These are phyloP conservation scores for Syngnathus floridae DNA, from an alignment of 2,113 vertebrate genomes.

Conservation along the genomic window DNA sequence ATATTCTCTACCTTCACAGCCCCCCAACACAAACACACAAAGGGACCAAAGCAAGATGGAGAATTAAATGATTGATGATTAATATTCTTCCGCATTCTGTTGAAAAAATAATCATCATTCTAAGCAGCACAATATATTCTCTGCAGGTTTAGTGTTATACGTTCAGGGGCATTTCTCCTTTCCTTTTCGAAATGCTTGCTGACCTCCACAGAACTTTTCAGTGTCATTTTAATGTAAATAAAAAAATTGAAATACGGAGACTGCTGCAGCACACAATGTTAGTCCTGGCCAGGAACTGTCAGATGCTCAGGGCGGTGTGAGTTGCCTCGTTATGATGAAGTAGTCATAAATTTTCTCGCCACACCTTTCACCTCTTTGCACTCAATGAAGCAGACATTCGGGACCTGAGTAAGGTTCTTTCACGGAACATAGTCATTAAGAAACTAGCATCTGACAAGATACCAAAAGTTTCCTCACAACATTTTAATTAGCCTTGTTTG, in stretches of 20 bases:
- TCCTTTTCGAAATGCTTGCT: neutral
- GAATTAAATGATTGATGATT: neutral
- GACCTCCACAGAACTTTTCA: neutral
- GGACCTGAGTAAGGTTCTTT: neutral
- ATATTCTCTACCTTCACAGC: conserved; percentile 66
- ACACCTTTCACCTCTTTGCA: no score
- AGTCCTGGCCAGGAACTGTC: neutral
- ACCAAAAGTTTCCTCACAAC: conserved; percentile 3
- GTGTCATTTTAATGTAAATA: neutral
- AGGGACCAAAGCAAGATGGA: conserved; percentile 1
- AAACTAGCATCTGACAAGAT: neutral
- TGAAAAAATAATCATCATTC: neutral
- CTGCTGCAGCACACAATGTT: no score
- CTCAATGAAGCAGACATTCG: no score
- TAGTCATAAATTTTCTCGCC: no score
- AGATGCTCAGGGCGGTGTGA: neutral
- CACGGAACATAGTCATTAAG: neutral
- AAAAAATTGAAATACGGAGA: no score
- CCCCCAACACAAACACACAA: conserved; percentile 29
- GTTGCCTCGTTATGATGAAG: no score
- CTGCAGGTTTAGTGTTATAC: neutral
- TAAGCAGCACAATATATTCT: neutral
- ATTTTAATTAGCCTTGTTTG: neutral
- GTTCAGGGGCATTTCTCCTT: neutral
- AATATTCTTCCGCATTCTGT: neutral